Percentiles rank a stretch among this genome's conserved stretches.
These are phyloP conservation scores for Phocoena phocoena DNA, from an alignment of 2,113 vertebrate genomes.

Conservation along the genomic window DNA sequence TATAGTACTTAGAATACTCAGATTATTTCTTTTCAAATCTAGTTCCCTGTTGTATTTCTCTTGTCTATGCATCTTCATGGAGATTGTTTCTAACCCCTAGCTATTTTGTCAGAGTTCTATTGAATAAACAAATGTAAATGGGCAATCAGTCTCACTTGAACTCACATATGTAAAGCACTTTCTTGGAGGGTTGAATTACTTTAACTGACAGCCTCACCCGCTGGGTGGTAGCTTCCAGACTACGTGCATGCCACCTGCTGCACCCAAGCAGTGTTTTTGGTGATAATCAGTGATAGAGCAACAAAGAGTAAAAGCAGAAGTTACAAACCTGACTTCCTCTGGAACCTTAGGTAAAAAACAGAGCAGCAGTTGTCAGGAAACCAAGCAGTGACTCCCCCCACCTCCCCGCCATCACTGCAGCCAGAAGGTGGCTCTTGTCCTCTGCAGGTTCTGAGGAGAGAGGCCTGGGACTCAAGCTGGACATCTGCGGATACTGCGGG, in stretches of 20 bases:
- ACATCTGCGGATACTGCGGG: not conserved
- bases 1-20: not conserved
- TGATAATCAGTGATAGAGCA: not conserved
- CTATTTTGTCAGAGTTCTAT: not conserved
- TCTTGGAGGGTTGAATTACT: not conserved
- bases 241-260: not conserved
- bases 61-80: not conserved
- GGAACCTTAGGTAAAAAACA: not conserved
- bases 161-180: not conserved
- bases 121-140: not conserved
- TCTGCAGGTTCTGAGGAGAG: not conserved
- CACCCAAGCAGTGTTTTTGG: not conserved
- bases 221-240: not conserved
- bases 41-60: not conserved
- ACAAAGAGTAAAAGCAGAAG: not conserved
- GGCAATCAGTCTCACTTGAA: not conserved
- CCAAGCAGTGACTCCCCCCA: not conserved
- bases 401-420: not conserved
- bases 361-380: not conserved
- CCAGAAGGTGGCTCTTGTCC: not conserved
- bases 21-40: not conserved
- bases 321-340: not conserved
- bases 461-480: not conserved
- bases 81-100: not conserved
- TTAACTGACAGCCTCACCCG: not conserved